phyloP scores from a whole-genome alignment of 2,888 invertebrate species.

The Bembecia ichneumoniformis region DNA sequence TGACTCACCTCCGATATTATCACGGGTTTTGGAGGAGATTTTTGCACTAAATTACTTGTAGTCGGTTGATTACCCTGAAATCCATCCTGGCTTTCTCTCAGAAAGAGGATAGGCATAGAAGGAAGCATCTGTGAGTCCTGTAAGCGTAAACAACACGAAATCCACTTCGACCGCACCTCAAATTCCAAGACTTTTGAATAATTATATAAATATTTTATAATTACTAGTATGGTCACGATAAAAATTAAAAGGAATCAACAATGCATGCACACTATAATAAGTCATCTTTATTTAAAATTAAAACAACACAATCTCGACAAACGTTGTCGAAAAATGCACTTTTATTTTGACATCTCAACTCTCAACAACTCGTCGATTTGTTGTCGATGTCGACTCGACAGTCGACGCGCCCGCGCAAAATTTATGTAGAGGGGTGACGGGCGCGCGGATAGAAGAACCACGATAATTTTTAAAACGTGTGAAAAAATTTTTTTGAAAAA shows the following conservation, averaged over 20 bases:
- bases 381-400: too few species aligned
- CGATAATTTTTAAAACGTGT: too few species aligned
- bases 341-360: too few species aligned
- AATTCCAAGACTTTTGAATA: not conserved
- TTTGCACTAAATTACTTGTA: conserved; percentile 52
- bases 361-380: too few species aligned
- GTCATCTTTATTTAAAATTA: too few species aligned
- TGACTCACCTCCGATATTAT: conserved; percentile 49
- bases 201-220: not conserved
- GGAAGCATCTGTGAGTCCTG: conserved; percentile 60
- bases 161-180: not conserved
- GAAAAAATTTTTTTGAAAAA: too few species aligned
- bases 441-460: too few species aligned
- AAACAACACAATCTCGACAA: too few species aligned
- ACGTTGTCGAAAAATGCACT: too few species aligned
- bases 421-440: too few species aligned
- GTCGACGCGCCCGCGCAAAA: too few species aligned
- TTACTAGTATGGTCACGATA: not conserved
- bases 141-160: not conserved
- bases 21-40: conserved; percentile 33
- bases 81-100: conserved; percentile 64
- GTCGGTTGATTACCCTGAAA: conserved; percentile 60
- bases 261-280: not conserved
- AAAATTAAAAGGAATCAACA: not conserved
- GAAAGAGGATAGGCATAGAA: conserved; percentile 65